Evolutionary conservation across 2,888 invertebrate species (phyloP), one percentile per base, ranked within the genome.

Genomic region (Artemia sinica): DNA sequence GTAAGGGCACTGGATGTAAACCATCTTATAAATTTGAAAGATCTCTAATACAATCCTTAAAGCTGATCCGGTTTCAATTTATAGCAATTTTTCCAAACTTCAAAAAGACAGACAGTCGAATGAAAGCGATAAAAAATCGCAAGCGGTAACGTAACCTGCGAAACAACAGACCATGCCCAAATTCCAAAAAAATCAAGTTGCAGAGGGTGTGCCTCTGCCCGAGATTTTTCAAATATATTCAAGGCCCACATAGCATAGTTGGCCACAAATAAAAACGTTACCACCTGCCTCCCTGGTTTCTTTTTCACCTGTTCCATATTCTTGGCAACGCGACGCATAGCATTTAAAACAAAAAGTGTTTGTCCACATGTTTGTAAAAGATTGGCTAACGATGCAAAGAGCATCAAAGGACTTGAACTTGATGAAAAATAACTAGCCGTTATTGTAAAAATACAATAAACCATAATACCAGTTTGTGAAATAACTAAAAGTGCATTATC

Each of bases 81-180:
- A 78, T 94, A 95, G 8, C 93, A 91, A 73, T 89, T 83, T 79
- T 93, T 94, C 95, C 94, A 95, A 75, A 95, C 91, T 79, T 94
- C 94, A 78, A 92, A 93, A 70, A 95, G 81, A 76, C 94, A 94
- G 1, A 94, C 93, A 0, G 93, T 92, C 66, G 91, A 92, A 77
- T 94, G 93, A 79, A 94, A 94, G 71, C 93, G 83, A 79, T 92
- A 94, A 80, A 93, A 93, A 72, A 94, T 93, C 1, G 91, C 91
- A 66, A 92, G 79, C 0, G 93, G 94, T 87, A 92, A 91, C 1
- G 91, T 91, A 1, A 94, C 90, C 76, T 93, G 92, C 0, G 91
- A 91, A 71, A 94, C 91, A 71, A 94, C 91, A 13, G 92, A 91
- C 93, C 93, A 94, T 51, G 91, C 91, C 91, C 91, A 92, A 52